phyloP scores from a whole-genome alignment of 2,888 invertebrate species.

The Esperia sulphurella region DNA sequence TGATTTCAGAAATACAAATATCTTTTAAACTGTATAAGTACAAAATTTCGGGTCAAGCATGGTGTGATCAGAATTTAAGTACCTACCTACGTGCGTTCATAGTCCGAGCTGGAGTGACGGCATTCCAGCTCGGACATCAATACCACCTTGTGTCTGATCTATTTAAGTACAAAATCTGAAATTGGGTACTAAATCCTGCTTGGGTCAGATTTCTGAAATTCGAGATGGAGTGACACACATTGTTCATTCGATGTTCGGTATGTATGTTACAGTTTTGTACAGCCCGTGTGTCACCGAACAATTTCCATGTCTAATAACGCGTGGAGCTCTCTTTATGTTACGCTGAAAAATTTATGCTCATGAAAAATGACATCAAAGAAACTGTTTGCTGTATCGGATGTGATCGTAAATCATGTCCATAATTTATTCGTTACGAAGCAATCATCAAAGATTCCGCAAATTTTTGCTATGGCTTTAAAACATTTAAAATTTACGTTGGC shows the following conservation, averaged over 20 bases:
- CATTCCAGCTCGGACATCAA: no score
- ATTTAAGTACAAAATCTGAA: no score
- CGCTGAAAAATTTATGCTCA: slow-evolving; percentile 61
- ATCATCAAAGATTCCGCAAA: slow-evolving; percentile 18
- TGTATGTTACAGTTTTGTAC: background rate
- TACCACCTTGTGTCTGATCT: no score
- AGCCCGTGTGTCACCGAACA: slow-evolving; percentile 38
- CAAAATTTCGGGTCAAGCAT: no score
- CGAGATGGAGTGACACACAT: no score
- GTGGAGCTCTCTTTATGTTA: slow-evolving; percentile 51
- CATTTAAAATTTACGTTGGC: background rate
- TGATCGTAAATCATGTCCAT: slow-evolving; percentile 39
- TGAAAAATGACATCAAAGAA: slow-evolving; percentile 70
- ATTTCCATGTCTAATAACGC: slow-evolving; percentile 58
- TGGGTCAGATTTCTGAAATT: no score
- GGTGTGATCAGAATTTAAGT: no score
- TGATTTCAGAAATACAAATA: no score
- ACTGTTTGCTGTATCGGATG: slow-evolving; percentile 34
- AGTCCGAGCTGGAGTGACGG: no score
- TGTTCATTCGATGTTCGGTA: background rate
- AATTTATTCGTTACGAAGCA: slow-evolving; percentile 21
- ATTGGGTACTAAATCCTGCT: no score
- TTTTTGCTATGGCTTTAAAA: background rate
- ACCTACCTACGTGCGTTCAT: no score
- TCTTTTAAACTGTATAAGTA: no score